Evolutionary conservation across 2,888 invertebrate species (phyloP).

Genomic region (Synanthedon formicaeformis): DNA sequence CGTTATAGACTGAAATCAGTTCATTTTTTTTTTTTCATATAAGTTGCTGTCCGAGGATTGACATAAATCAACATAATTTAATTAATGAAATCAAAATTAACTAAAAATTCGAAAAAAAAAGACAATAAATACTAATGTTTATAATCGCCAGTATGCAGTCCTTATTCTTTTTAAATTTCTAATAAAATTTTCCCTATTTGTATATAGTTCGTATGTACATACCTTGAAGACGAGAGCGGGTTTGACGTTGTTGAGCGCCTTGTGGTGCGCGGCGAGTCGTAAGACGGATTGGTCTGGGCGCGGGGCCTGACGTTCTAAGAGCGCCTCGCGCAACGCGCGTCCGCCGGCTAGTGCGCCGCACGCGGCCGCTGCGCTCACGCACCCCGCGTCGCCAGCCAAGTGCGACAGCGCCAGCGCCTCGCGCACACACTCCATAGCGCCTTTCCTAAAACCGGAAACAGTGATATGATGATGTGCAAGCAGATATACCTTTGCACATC

Average conservation of each 20-base stretch:
- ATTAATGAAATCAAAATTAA: too few relatives aligned
- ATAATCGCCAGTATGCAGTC: too few relatives aligned
- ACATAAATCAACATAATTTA: too few relatives aligned
- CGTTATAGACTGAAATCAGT: slow-evolving; percentile 58
- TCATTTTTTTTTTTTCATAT: too few relatives aligned
- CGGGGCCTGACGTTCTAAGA: slow-evolving; percentile 21
- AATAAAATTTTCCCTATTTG: too few relatives aligned
- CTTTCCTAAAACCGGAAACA: slow-evolving; percentile 59
- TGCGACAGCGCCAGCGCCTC: slow-evolving; percentile 91
- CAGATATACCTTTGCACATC: too few relatives aligned
- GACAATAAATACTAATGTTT: too few relatives aligned
- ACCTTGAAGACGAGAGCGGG: slow-evolving; percentile 75
- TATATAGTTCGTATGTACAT: background rate
- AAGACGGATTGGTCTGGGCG: slow-evolving; percentile 13
- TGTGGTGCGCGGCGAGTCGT: slow-evolving; percentile 26
- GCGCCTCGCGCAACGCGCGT: slow-evolving; percentile 6
- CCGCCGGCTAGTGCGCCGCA: slow-evolving; percentile 73
- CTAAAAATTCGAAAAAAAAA: too few relatives aligned
- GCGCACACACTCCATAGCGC: slow-evolving; percentile 83
- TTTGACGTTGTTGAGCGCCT: slow-evolving; percentile 74
- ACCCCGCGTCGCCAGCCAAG: slow-evolving; percentile 87
- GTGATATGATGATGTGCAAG: too few relatives aligned
- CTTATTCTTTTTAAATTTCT: too few relatives aligned
- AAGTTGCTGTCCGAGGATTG: too few relatives aligned
- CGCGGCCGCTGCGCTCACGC: slow-evolving; percentile 85